Percentiles rank a stretch among this genome's conserved stretches.
Evolutionary conservation across 2,113 vertebrate genomes (phyloP).

Genomic region (Meles meles): DNA sequence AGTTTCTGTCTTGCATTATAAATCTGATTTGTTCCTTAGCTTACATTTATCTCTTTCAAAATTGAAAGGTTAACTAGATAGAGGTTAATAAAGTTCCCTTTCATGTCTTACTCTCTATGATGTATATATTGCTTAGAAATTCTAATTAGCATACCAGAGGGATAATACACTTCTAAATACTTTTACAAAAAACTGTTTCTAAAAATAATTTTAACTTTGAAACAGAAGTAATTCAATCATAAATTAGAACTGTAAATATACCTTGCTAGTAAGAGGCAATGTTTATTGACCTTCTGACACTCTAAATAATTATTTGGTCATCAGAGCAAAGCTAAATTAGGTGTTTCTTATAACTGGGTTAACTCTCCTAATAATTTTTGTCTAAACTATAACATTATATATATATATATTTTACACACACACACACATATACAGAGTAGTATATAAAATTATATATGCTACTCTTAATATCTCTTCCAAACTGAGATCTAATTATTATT

Average conservation of each 20-base stretch:
- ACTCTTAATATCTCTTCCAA: constrained; percentile 10
- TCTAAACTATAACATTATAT: not conserved
- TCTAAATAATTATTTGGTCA: constrained; percentile 8
- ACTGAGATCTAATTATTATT: not conserved
- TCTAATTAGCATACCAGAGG: not conserved
- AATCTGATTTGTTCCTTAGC: not conserved
- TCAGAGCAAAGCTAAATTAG: constrained; percentile 31
- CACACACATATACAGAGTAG: not conserved
- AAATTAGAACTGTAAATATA: constrained; percentile 3
- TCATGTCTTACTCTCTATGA: not conserved
- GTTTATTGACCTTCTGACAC: not conserved
- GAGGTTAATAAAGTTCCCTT: not conserved
- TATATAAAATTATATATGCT: not conserved
- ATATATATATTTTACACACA: not conserved
- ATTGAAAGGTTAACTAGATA: not conserved
- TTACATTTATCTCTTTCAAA: not conserved
- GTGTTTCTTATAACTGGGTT: not conserved
- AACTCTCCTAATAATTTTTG: not conserved
- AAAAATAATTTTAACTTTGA: constrained; percentile 33
- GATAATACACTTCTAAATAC: not conserved
- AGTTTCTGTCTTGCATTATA: not conserved
- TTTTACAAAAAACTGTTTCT: not conserved
- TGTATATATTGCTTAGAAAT: not conserved
- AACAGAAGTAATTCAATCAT: constrained; percentile 7
- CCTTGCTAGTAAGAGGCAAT: not conserved